A percentile compares a stretch with the other conserved stretches of the same genome.
These are phyloP conservation scores for Labeo calbasu DNA, from an alignment of 2,797 vertebrate genomes.

Conservation along the genomic window DNA sequence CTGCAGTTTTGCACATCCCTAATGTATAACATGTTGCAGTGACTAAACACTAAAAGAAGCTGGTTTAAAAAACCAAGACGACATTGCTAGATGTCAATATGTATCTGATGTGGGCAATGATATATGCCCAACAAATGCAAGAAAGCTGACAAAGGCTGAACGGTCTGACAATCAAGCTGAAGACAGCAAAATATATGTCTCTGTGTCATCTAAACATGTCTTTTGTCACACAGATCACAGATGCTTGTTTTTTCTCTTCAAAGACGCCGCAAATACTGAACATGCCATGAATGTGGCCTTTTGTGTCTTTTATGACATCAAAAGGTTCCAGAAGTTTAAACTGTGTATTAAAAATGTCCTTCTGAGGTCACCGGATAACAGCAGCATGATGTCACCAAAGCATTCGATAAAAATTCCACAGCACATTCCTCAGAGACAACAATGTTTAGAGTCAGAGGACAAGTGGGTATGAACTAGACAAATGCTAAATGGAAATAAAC, in stretches of 20 bases:
- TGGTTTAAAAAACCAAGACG: not conserved
- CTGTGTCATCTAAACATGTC: constrained; percentile 34
- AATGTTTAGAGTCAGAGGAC: constrained; percentile 44
- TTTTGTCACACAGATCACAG: constrained; percentile 41
- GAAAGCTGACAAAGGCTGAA: constrained; percentile 20
- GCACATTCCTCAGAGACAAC: constrained; percentile 47
- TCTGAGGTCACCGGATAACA: constrained; percentile 44
- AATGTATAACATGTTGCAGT: constrained; percentile 2
- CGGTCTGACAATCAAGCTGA: not conserved
- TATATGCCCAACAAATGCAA: not conserved
- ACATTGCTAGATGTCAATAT: not conserved
- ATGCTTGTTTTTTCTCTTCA: constrained; percentile 38
- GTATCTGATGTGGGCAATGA: constrained; percentile 12
- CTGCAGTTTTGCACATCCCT: not conserved
- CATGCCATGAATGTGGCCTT: constrained; percentile 42
- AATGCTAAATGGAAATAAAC: constrained; percentile 21
- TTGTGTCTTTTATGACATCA: constrained; percentile 32
- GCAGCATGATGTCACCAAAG: constrained; percentile 51
- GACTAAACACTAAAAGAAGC: constrained; percentile 15
- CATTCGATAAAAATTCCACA: constrained; percentile 39
- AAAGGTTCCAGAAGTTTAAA: constrained; percentile 48
- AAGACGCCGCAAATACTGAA: constrained; percentile 45
- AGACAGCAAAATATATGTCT: not conserved
- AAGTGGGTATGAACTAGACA: constrained; percentile 24
- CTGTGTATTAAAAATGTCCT: constrained; percentile 29